Base-by-base conservation (phyloP, 2,113 vertebrate genomes). In the Pelodiscus sinensis region DNA sequence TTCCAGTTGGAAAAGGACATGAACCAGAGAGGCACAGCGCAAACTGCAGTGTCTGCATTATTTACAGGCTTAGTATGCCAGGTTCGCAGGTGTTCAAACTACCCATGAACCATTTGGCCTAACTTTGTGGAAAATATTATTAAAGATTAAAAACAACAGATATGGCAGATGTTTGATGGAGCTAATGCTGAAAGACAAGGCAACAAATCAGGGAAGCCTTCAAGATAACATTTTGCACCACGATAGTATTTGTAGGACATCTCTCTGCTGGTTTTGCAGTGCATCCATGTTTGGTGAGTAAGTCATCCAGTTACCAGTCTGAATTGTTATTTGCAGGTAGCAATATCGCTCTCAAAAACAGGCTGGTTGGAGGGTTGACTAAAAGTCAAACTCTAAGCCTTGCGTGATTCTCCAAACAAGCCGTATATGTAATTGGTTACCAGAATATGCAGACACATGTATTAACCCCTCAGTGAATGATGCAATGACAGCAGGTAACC, bases 11-110 rank as follows among this genome's bases (percentile, higher is more conserved):
- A 86, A 85, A 84, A 86, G 68, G 82, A 79, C 94, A 35, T 24
- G 80, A 90, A 89, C 44, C 22, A 52, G 77, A 57, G 81, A 93
- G 56, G n/a, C 60, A 81, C 50, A 73, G 87, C 73, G 60, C 52
- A 54, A 96, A 58, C 83, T 90, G 92, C 91, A 87, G 62, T 18
- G 62, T 92, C 82, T 92, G 94, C 93, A 79, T 95, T 92, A 97
- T 90, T 92, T 78, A 90, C 83, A 60, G 89, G 75, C 24, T 84
- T 87, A 35, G 68, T 75, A 84, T 52, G 86, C 95, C 93, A 87
- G 78, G 78, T 44, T 95, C 86, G 86, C 96, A 96, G 97, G 96
- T 96, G 95, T 93, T 95, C 94, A 92, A 91, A 93, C 86, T 93
- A 57, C 88, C 60, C 95, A 91, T 88, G 88, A 95, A 95, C 12